Evolutionary conservation across 2,797 vertebrate species (phyloP).

Genomic region (Bovichtus variegatus): DNA sequence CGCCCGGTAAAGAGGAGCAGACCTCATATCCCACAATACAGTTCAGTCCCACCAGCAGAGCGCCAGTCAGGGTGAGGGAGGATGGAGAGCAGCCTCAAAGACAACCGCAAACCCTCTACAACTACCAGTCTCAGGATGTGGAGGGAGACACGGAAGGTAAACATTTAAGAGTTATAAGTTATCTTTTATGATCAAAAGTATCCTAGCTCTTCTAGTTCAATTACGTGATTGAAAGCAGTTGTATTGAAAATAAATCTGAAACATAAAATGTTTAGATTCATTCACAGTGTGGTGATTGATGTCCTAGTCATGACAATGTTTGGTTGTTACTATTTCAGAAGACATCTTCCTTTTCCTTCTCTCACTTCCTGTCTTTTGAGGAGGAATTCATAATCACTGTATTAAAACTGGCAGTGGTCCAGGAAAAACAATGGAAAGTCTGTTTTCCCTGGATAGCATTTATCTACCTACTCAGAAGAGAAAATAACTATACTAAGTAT

Average conservation of each 20-base stretch:
- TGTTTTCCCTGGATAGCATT: constrained; percentile 67
- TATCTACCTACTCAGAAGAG: constrained; percentile 59
- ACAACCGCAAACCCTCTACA: constrained; percentile 76
- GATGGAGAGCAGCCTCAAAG: constrained; percentile 70
- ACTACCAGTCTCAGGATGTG: constrained; percentile 72
- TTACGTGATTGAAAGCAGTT: background rate
- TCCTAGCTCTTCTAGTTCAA: background rate
- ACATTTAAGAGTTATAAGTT: background rate
- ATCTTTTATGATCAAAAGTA: background rate
- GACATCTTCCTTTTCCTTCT: constrained; percentile 40
- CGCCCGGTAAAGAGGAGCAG: constrained; percentile 33
- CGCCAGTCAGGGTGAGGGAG: constrained; percentile 74
- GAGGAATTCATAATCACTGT: constrained; percentile 68
- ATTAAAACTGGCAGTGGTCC: constrained; percentile 63
- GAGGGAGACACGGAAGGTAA: constrained; percentile 77
- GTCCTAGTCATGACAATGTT: constrained; percentile 17
- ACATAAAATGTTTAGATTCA: constrained; percentile 8
- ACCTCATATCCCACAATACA: constrained; percentile 72
- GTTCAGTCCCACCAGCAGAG: constrained; percentile 81
- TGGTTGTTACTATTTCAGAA: constrained; percentile 21
- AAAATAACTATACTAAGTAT: constrained; percentile 28
- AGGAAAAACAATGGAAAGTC: constrained; percentile 68
- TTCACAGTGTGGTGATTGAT: constrained; percentile 28
- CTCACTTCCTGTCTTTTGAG: constrained; percentile 68
- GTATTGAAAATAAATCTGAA: constrained; percentile 19